Percentiles rank a stretch among this genome's conserved stretches.
Conservation (phyloP, 2,797 vertebrate species). For the Cynopterus sphinx region DNA sequence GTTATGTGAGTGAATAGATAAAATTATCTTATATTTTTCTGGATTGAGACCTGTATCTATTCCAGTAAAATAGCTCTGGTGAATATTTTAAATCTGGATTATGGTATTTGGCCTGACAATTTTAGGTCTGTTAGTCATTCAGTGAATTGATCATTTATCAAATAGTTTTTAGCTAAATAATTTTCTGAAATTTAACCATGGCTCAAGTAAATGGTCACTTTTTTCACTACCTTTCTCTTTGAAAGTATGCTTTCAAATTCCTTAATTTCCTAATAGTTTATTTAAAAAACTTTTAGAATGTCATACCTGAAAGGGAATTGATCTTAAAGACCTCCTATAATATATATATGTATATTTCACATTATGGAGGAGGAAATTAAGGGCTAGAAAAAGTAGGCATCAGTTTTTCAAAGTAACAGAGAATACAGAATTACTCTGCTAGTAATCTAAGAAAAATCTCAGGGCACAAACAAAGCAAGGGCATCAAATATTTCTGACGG, state of each 20-base stretch:
- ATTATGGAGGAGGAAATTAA: background rate
- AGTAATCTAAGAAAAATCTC: constrained; percentile 12
- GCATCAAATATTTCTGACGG: background rate
- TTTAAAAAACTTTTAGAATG: constrained; percentile 20
- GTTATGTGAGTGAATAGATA: background rate
- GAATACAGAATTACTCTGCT: background rate
- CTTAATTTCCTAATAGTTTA: constrained; percentile 15
- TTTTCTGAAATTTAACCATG: constrained; percentile 43
- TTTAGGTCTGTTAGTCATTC: background rate
- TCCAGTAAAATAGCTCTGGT: background rate
- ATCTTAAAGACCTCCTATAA: background rate
- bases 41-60: background rate
- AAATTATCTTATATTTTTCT: background rate
- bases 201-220: background rate
- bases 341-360: background rate
- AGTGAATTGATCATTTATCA: background rate
- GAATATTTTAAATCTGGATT: background rate
- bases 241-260: background rate
- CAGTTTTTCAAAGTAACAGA: background rate
- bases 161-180: background rate
- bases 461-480: background rate
- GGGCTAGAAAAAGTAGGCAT: background rate
- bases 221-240: background rate
- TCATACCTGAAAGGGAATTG: background rate
- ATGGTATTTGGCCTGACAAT: background rate